These are phyloP conservation scores for Dysmachus trigonus DNA, from an alignment of 2,888 invertebrate genomes.

Conservation along the genomic window DNA sequence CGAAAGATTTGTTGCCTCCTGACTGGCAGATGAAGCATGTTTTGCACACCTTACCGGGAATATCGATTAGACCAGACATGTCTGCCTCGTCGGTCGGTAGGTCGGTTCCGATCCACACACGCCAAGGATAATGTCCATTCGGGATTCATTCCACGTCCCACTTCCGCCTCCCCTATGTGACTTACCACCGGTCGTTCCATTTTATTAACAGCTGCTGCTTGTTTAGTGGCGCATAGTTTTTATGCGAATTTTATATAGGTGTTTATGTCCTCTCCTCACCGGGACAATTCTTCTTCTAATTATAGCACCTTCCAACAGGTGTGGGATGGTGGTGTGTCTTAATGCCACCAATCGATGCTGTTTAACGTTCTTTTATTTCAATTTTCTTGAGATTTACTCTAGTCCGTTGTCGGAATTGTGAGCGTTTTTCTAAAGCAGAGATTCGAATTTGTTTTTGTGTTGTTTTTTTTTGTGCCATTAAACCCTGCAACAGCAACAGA, in stretches of 20 bases:
- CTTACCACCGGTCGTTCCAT: neutral
- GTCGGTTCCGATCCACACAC: neutral
- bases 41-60: neutral
- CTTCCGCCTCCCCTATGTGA: neutral
- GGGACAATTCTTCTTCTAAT: neutral
- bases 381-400: neutral
- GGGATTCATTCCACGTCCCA: neutral
- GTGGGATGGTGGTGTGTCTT: neutral
- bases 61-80: neutral
- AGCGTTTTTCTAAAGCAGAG: neutral
- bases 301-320: neutral
- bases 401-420: neutral
- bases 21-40: neutral
- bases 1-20: neutral
- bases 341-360: neutral
- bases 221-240: neutral
- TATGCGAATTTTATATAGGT: neutral
- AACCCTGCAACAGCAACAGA: neutral
- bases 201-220: neutral
- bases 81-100: neutral
- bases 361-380: neutral
- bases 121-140: neutral
- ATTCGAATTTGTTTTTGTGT: neutral
- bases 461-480: neutral
- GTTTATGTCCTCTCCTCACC: neutral